Percentiles rank a stretch among this genome's conserved stretches.
Conservation (phyloP, 1,140 invertebrate species). For the Leucophenga varia region DNA sequence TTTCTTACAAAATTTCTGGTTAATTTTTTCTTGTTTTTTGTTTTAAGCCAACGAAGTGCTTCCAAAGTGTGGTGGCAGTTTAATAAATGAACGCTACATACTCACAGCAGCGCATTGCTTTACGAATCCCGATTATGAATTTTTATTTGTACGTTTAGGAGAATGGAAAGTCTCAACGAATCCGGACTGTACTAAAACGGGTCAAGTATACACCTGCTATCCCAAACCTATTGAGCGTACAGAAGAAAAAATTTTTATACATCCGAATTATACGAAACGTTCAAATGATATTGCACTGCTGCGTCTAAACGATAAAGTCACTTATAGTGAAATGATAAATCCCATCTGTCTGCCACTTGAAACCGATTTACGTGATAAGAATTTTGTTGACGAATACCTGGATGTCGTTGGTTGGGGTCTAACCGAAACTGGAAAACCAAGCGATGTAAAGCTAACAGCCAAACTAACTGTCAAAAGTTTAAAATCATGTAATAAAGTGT, state of each 20-base stretch:
- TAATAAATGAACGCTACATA: no score
- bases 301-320: no score
- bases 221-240: constrained; percentile 45
- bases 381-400: constrained; percentile 58
- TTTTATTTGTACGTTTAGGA: no score
- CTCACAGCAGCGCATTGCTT: constrained; percentile 38
- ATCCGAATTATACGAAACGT: neutral
- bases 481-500: constrained; percentile 2
- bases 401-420: constrained; percentile 80
- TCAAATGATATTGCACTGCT: constrained; percentile 22
- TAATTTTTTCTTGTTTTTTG: no score
- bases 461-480: constrained; percentile 1
- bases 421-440: constrained; percentile 59
- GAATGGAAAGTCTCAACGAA: no score
- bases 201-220: constrained; percentile 41
- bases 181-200: no score
- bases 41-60: no score
- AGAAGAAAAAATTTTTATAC: no score
- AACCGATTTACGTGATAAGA: constrained; percentile 37
- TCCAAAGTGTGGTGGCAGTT: no score
- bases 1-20: no score
- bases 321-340: no score
- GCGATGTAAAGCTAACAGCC: constrained; percentile 11
- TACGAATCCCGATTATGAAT: no score
- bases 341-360: constrained; percentile 62